Evolutionary conservation across 2,113 vertebrate genomes (phyloP).

Genomic region (Periophthalmus modestus): DNA sequence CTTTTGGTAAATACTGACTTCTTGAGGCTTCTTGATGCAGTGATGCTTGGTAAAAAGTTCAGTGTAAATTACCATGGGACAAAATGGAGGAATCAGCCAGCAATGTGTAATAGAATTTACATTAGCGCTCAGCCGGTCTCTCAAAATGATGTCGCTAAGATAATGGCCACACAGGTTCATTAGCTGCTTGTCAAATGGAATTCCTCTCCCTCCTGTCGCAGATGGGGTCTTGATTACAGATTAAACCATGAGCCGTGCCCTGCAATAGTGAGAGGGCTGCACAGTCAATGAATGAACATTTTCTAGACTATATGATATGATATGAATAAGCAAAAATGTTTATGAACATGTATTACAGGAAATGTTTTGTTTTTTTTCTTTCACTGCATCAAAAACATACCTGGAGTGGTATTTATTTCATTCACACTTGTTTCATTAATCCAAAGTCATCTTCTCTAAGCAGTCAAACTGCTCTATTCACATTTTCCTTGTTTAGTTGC

Average conservation of each 20-base stretch:
- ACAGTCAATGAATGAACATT: not conserved
- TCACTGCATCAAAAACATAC: too few relatives aligned
- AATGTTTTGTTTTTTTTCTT: too few relatives aligned
- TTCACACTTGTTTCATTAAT: too few relatives aligned
- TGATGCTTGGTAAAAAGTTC: constrained; percentile 78
- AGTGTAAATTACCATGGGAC: constrained; percentile 78
- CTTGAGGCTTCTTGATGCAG: constrained; percentile 78
- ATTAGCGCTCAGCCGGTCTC: constrained; percentile 80
- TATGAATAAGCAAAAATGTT: not conserved
- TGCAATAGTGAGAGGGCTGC: constrained; percentile 4
- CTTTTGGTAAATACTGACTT: not conserved
- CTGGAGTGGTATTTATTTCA: too few relatives aligned
- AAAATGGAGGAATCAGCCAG: constrained; percentile 81
- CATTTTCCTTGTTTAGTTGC: too few relatives aligned
- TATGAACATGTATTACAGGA: too few relatives aligned
- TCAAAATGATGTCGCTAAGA: constrained; percentile 79
- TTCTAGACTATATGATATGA: not conserved
- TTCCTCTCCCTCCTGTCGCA: constrained; percentile 77
- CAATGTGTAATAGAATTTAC: constrained; percentile 83
- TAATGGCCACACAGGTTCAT: constrained; percentile 82
- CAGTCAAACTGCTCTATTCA: too few relatives aligned
- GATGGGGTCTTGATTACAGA: constrained; percentile 80
- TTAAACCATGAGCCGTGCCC: constrained; percentile 68
- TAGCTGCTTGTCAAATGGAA: constrained; percentile 83
- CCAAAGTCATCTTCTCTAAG: too few relatives aligned